Percentiles rank a stretch among this genome's conserved stretches.
Evolutionary conservation across 2,113 vertebrate species (phyloP).

Genomic region (Takifugu bimaculatus): DNA sequence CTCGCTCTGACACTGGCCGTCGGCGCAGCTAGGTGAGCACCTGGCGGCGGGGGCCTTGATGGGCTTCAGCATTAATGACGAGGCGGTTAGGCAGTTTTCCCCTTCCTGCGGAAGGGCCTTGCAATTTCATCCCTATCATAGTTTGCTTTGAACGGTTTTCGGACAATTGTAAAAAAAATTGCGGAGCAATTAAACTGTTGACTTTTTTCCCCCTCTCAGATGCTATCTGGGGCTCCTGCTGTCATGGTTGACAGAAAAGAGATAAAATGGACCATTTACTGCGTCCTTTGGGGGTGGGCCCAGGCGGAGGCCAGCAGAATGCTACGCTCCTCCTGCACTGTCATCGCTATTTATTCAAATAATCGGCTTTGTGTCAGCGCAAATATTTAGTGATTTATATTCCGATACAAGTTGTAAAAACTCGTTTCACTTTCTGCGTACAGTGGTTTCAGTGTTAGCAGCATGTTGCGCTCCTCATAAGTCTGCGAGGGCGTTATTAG

Average conservation of each 20-base stretch:
- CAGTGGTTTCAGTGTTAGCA: constrained; percentile 17
- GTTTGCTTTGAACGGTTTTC: constrained; percentile 75
- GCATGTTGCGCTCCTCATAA: constrained; percentile 15
- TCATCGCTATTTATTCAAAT: not conserved
- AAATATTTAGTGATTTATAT: constrained; percentile 33
- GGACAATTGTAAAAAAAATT: constrained; percentile 65
- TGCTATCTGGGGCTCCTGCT: constrained; percentile 64
- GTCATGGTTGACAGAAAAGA: constrained; percentile 72
- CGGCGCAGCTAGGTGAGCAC: constrained; percentile 55
- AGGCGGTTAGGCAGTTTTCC: constrained; percentile 69
- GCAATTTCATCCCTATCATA: constrained; percentile 83
- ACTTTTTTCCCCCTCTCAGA: constrained; percentile 24
- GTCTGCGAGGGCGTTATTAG: constrained; percentile 63
- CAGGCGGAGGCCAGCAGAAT: constrained; percentile 5
- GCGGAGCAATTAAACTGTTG: constrained; percentile 54
- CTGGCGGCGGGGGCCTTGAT: constrained; percentile 74
- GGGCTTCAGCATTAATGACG: constrained; percentile 71
- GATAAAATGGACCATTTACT: constrained; percentile 74
- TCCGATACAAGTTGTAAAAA: constrained; percentile 35
- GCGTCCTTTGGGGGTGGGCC: constrained; percentile 57
- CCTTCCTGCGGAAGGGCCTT: constrained; percentile 80
- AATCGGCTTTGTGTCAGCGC: constrained; percentile 1
- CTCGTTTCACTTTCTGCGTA: constrained; percentile 28
- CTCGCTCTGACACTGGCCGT: constrained; percentile 15
- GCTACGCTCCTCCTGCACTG: constrained; percentile 9